phyloP scores from a whole-genome alignment of 2,113 vertebrate species.

The Sitta europaea region DNA sequence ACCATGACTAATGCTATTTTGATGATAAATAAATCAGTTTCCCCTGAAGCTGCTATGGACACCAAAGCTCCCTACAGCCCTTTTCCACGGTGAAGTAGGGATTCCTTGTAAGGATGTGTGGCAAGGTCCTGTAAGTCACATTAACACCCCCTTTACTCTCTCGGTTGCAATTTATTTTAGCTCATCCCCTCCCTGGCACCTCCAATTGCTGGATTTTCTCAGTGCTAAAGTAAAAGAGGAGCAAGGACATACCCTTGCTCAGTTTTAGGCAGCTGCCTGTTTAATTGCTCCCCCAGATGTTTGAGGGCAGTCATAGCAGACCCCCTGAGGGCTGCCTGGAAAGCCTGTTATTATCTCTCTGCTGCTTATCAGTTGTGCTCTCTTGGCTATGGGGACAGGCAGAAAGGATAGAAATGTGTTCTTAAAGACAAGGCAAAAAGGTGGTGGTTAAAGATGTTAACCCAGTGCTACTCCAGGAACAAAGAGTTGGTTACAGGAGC shows the following conservation, averaged over 20 bases:
- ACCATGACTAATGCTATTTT: not conserved
- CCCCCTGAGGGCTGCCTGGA: not conserved
- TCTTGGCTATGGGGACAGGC: not conserved
- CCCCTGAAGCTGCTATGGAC: not conserved
- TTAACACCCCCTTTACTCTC: not conserved
- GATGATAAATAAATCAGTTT: not conserved
- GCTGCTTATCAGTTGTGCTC: not conserved
- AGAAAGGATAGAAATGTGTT: not conserved
- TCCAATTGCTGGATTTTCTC: not conserved
- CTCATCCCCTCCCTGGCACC: not conserved
- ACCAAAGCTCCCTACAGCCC: not conserved
- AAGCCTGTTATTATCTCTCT: conserved; percentile 9
- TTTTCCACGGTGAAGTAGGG: fast-evolving
- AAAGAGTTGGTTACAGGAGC: not conserved
- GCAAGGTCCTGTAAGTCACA: not conserved
- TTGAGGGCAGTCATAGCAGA: not conserved
- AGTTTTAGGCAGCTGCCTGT: not conserved
- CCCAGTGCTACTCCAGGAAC: not conserved
- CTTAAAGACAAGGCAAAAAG: not conserved
- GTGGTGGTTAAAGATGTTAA: not conserved
- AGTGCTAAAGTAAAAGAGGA: not conserved
- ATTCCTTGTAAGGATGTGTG: not conserved
- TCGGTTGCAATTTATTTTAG: not conserved
- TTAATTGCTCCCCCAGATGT: not conserved
- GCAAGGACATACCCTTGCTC: not conserved